Conservation (phyloP, 2,797 vertebrate genomes). For the Psittacula derbiana region DNA sequence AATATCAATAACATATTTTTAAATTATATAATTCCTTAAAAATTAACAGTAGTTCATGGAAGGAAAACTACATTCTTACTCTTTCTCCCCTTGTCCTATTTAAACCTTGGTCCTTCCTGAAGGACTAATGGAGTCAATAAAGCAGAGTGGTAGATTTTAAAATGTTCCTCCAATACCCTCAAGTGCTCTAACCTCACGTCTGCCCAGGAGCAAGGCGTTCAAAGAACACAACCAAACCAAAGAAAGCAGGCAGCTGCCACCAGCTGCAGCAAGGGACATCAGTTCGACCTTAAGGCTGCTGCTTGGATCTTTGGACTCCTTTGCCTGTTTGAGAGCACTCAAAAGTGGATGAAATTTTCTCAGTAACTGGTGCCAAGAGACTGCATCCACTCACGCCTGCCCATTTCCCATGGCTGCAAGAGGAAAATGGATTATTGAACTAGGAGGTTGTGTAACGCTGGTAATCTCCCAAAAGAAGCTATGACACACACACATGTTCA, state of each 20-base stretch:
- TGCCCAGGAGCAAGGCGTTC: background rate
- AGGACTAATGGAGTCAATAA: background rate
- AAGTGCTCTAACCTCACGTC: background rate
- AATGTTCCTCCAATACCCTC: background rate
- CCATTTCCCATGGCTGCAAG: background rate
- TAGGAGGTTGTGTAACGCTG: background rate
- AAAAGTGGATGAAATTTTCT: background rate
- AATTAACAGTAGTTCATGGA: background rate
- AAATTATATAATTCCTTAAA: background rate
- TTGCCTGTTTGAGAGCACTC: background rate
- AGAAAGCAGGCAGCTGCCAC: background rate
- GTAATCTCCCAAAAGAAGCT: accelerated
- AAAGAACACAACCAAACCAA: background rate
- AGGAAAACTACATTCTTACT: background rate
- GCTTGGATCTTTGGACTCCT: background rate
- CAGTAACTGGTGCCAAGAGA: background rate
- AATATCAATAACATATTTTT: background rate
- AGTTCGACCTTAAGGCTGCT: background rate
- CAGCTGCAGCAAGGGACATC: accelerated
- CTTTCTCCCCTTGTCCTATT: background rate
- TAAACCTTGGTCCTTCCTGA: background rate
- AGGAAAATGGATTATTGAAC: background rate
- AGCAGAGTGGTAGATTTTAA: background rate
- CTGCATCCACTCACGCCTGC: accelerated
- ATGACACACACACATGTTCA: background rate